Conservation (phyloP, 1,140 invertebrate genomes). For the Drosophila sp. region DNA sequence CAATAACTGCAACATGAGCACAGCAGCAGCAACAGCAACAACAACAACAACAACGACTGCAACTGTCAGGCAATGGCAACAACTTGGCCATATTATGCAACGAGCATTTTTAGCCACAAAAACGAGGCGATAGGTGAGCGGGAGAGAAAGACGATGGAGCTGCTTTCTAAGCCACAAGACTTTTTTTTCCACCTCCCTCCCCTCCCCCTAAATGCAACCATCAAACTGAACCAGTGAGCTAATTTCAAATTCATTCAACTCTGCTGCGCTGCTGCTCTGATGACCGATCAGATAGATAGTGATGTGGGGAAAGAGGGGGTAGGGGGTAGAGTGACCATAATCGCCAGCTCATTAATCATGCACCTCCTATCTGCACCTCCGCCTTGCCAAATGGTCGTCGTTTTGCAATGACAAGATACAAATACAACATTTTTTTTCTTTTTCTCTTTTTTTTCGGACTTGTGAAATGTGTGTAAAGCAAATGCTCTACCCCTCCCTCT, state of each 20-base stretch:
- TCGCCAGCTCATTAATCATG: constrained; percentile 72
- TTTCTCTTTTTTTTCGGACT: constrained; percentile 36
- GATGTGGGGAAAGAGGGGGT: not conserved
- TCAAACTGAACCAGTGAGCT: constrained; percentile 56
- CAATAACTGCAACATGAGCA: constrained; percentile 78
- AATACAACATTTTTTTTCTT: not conserved
- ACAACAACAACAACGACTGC: constrained; percentile 15
- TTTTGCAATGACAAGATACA: constrained; percentile 74
- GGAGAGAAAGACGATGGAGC: constrained; percentile 44
- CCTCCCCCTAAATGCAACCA: not conserved
- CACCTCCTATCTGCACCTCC: constrained; percentile 32
- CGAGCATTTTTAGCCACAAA: constrained; percentile 51
- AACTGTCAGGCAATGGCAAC: constrained; percentile 66
- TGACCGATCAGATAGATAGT: constrained; percentile 13
- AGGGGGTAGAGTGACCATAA: constrained; percentile 34
- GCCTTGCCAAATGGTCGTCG: constrained; percentile 49
- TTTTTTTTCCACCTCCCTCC: constrained; percentile 36
- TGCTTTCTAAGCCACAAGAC: constrained; percentile 67
- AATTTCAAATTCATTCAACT: constrained; percentile 75
- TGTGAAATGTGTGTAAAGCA: constrained; percentile 61
- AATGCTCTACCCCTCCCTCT: constrained; percentile 31
- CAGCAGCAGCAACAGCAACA: constrained; percentile 36
- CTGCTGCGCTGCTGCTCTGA: constrained; percentile 24
- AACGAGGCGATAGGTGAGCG: constrained; percentile 38
- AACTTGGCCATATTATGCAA: constrained; percentile 67